Conservation (phyloP, 1,140 invertebrate genomes). For the Polypedilum pembai region DNA sequence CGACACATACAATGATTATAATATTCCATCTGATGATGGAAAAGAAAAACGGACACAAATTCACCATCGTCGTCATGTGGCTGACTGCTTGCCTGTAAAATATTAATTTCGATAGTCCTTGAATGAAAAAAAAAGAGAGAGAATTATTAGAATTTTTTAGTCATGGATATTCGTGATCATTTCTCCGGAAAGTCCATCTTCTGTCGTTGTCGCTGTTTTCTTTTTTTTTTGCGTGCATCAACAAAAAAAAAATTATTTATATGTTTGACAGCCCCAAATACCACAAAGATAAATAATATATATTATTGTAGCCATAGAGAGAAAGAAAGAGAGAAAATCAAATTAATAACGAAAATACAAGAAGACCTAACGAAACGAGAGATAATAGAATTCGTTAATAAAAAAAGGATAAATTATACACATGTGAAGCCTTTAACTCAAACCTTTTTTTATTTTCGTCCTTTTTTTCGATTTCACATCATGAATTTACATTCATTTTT, state of each 20-base stretch:
- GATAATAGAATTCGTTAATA: conserved; percentile 28
- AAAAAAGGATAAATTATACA: conserved; percentile 23
- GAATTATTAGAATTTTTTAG: background rate
- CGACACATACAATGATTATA: conserved; percentile 7
- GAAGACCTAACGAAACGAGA: conserved; percentile 2
- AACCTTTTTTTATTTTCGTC: background rate
- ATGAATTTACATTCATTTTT: background rate
- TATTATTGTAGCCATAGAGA: background rate
- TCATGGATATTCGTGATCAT: background rate
- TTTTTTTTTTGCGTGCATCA: background rate
- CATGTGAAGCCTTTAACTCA: background rate
- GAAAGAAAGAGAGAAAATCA: background rate
- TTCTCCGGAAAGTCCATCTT: conserved; percentile 1
- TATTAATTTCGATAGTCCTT: conserved; percentile 7
- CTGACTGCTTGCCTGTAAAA: background rate
- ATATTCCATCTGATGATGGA: conserved; percentile 10
- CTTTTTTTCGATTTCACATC: background rate
- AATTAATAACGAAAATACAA: conserved; percentile 26
- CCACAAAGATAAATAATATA: conserved; percentile 27
- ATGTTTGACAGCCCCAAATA: conserved; percentile 21
- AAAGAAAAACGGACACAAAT: background rate
- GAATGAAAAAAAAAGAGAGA: background rate
- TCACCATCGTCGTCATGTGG: background rate
- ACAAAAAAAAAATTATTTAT: background rate
- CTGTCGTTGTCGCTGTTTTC: background rate